Evolutionary conservation across 2,888 invertebrate genomes (phyloP).

Genomic region (Agrochola circellaris): DNA sequence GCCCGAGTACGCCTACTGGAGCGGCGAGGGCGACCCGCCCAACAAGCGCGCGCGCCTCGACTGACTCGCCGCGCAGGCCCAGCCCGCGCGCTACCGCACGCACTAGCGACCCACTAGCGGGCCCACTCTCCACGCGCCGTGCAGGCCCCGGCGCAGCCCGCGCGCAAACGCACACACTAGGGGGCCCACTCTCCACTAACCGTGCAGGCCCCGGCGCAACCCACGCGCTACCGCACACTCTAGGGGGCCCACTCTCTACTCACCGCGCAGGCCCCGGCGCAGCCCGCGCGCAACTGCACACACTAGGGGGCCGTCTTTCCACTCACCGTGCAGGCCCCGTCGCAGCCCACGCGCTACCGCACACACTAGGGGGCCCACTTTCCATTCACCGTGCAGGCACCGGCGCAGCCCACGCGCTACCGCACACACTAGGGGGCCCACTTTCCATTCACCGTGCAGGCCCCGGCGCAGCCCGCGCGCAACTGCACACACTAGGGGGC

Average conservation of each 20-base stretch:
- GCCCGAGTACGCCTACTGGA: slow-evolving; percentile 93
- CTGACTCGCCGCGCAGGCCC: slow-evolving; percentile 65
- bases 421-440: not conserved
- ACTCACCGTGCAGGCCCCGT: slow-evolving; percentile 43
- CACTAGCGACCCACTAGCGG: not conserved
- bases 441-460: slow-evolving; percentile 43
- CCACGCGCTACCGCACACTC: not conserved
- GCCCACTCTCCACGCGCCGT: not conserved
- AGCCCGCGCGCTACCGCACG: not conserved
- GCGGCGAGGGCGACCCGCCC: slow-evolving; percentile 82
- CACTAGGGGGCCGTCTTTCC: not conserved
- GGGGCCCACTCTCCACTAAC: slow-evolving; percentile 47
- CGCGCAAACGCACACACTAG: not conserved
- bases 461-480: not conserved
- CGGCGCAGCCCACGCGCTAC: not conserved
- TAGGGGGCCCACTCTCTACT: slow-evolving; percentile 46
- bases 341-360: not conserved
- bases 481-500: not conserved
- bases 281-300: not conserved
- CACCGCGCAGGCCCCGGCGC: not conserved
- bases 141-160: not conserved
- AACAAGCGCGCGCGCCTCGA: slow-evolving; percentile 79
- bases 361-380: not conserved
- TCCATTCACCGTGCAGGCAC: not conserved
- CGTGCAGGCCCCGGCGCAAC: not conserved